Conservation (phyloP, 2,888 invertebrate species). For the Coelinius sp. region DNA sequence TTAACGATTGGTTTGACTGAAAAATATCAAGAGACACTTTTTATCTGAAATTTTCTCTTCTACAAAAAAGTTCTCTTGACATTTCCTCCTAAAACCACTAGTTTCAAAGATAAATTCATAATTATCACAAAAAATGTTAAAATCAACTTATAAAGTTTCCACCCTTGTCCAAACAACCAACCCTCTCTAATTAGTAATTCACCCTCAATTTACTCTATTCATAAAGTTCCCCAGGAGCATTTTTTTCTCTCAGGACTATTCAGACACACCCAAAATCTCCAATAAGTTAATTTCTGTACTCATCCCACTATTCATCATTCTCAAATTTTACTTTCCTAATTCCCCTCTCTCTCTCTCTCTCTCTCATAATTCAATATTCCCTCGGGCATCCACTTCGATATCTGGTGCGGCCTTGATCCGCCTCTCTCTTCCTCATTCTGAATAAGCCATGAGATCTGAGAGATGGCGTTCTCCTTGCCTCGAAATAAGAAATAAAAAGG, state of each 20-base stretch:
- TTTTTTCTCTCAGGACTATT: background rate
- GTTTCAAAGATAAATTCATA: too few species aligned
- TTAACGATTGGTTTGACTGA: too few species aligned
- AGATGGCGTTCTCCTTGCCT: background rate
- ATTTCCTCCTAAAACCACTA: too few species aligned
- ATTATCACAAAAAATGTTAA: too few species aligned
- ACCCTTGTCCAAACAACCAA: too few species aligned
- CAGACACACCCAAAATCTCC: background rate
- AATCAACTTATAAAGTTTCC: too few species aligned
- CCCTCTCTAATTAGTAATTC: background rate
- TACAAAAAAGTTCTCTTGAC: too few species aligned
- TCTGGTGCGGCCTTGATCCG: background rate
- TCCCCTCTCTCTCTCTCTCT: too few species aligned
- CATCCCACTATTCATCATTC: background rate
- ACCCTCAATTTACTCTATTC: background rate
- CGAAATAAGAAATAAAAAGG: background rate
- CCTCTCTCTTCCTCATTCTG: slow-evolving; percentile 9
- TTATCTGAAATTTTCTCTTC: background rate
- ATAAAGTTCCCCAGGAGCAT: background rate
- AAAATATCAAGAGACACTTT: background rate
- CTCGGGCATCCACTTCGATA: background rate
- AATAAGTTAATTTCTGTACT: background rate
- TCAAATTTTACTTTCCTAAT: background rate
- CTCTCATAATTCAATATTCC: background rate
- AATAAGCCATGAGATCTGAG: slow-evolving; percentile 16